Evolutionary conservation across 2,888 invertebrate genomes (phyloP).

Genomic region (Netelia virgata): DNA sequence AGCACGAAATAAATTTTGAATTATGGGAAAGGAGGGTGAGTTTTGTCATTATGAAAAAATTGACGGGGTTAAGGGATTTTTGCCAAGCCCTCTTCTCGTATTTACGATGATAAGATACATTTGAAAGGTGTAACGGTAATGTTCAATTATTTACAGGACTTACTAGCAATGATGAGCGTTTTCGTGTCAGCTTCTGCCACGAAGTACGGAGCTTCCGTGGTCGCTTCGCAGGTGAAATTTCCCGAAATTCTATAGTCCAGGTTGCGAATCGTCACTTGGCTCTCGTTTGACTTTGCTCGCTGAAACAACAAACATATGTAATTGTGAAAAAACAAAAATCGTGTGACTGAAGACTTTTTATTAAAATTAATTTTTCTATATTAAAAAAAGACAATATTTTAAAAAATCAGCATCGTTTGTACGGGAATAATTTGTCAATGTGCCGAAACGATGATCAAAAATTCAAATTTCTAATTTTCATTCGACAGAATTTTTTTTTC

Average conservation of each 20-base stretch:
- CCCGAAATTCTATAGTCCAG: slow-evolving; percentile 91
- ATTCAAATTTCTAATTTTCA: no score
- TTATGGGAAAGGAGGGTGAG: no score
- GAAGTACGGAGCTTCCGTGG: slow-evolving; percentile 90
- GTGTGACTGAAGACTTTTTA: neutral
- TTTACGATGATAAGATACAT: no score
- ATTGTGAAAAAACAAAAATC: neutral
- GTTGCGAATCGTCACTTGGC: slow-evolving; percentile 90
- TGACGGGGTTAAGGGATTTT: no score
- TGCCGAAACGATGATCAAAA: no score
- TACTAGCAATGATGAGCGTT: slow-evolving; percentile 91
- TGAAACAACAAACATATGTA: slow-evolving; percentile 82
- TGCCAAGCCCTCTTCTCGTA: neutral
- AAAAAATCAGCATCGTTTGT: neutral
- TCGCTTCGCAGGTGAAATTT: slow-evolving; percentile 93
- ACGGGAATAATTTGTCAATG: no score
- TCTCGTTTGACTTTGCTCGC: slow-evolving; percentile 90
- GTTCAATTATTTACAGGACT: slow-evolving; percentile 82
- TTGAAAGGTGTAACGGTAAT: neutral
- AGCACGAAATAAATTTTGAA: neutral
- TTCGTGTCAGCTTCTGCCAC: slow-evolving; percentile 89
- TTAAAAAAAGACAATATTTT: neutral
- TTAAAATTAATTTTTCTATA: no score
- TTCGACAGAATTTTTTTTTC: neutral
- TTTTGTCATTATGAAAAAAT: no score